These are phyloP conservation scores for Brachyrhaphis roseni DNA, from an alignment of 2,797 vertebrate species.

Conservation along the genomic window DNA sequence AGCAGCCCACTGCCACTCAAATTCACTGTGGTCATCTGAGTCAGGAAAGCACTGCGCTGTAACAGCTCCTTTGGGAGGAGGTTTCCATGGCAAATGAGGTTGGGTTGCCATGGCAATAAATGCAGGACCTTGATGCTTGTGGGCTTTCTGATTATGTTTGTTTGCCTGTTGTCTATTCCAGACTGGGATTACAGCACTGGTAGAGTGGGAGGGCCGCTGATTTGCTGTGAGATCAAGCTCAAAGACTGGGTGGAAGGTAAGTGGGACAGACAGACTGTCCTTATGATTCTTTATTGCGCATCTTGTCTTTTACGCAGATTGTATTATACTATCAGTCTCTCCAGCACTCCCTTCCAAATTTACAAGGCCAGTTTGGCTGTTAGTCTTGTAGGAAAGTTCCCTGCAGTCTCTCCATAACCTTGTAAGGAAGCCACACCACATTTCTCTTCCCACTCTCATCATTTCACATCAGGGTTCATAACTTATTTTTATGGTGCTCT, in stretches of 20 bases:
- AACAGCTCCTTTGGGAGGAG: slow-evolving; percentile 54
- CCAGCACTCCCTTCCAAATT: slow-evolving; percentile 6
- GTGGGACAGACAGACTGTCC: slow-evolving; percentile 28
- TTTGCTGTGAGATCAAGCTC: slow-evolving; percentile 94
- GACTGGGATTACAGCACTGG: slow-evolving; percentile 97
- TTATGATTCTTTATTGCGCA: background rate
- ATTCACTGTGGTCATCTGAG: slow-evolving; percentile 19
- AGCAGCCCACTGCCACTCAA: slow-evolving; percentile 15
- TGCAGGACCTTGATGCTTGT: slow-evolving; percentile 38
- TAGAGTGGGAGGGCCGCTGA: slow-evolving; percentile 92
- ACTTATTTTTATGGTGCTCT: slow-evolving; percentile 40
- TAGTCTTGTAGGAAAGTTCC: background rate
- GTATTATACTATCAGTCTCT: slow-evolving; percentile 9
- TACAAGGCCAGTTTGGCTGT: background rate
- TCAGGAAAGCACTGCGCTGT: slow-evolving; percentile 36
- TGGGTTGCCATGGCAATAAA: slow-evolving; percentile 60
- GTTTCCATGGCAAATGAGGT: slow-evolving; percentile 69
- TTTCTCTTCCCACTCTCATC: slow-evolving; percentile 15
- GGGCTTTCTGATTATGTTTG: slow-evolving; percentile 42
- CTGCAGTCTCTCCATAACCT: slow-evolving; percentile 34
- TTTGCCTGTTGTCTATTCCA: slow-evolving; percentile 70
- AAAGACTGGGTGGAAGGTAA: slow-evolving; percentile 96
- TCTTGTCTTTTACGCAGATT: slow-evolving; percentile 1
- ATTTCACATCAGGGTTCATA: slow-evolving; percentile 21
- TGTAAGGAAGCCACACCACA: slow-evolving; percentile 56